Evolutionary conservation across 2,888 invertebrate genomes (phyloP).

Genomic region (Hirtodrosophila duncani): DNA sequence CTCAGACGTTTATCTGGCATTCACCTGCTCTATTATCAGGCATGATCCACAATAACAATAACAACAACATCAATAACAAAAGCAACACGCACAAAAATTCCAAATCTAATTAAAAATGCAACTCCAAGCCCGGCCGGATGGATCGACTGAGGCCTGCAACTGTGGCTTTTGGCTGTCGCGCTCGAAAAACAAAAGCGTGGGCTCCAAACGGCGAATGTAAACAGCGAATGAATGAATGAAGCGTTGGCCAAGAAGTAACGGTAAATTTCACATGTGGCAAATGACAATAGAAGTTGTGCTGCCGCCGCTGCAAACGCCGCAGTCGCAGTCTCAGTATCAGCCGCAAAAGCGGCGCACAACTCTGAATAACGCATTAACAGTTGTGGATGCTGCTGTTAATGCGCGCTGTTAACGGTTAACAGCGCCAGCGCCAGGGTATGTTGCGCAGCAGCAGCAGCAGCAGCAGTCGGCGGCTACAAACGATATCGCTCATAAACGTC

Average conservation of each 20-base stretch:
- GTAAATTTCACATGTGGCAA: slow-evolving; percentile 72
- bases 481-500: slow-evolving; percentile 69
- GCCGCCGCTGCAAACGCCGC: slow-evolving; percentile 7
- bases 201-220: slow-evolving; percentile 64
- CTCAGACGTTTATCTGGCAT: too few species aligned
- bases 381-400: slow-evolving; percentile 50
- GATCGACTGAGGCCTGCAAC: too few species aligned
- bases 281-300: slow-evolving; percentile 60
- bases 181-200: slow-evolving; percentile 24
- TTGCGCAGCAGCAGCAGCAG: slow-evolving; percentile 12
- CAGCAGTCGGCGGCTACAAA: slow-evolving; percentile 20
- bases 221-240: slow-evolving; percentile 73
- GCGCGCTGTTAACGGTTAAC: slow-evolving; percentile 21
- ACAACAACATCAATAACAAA: neutral
- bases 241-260: slow-evolving; percentile 66
- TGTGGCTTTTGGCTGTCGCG: slow-evolving; percentile 21
- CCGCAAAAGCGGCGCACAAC: slow-evolving; percentile 26
- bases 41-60: neutral
- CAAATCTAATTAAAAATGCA: slow-evolving; percentile 25
- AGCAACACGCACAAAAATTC: neutral
- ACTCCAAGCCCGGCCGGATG: too few species aligned
- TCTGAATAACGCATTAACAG: slow-evolving; percentile 30
- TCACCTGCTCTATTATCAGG: too few species aligned
- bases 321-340: slow-evolving; percentile 20
- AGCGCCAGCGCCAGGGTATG: slow-evolving; percentile 12